A percentile compares a stretch with the other conserved stretches of the same genome.
These are phyloP conservation scores for Halcyon senegalensis DNA, from an alignment of 2,113 vertebrate genomes.

Conservation along the genomic window DNA sequence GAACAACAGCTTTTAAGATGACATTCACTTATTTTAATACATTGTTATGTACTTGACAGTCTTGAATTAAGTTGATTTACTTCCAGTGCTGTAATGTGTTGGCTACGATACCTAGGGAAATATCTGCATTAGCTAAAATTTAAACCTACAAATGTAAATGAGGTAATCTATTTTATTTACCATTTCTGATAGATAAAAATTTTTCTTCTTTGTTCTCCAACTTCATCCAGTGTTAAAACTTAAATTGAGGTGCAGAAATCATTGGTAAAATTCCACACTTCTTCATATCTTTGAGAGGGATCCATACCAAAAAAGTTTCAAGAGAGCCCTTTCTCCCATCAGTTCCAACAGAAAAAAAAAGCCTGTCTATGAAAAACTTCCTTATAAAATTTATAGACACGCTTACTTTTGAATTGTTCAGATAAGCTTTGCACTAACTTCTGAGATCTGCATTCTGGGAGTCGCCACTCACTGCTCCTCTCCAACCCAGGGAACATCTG, in stretches of 20 bases:
- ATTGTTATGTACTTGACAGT: not conserved
- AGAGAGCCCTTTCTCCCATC: not conserved
- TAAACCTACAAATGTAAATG: not conserved
- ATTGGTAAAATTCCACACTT: not conserved
- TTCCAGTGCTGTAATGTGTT: not conserved
- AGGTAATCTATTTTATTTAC: not conserved
- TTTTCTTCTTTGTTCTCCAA: not conserved
- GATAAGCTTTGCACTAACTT: not conserved
- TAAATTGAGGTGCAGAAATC: not conserved
- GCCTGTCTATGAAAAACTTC: not conserved
- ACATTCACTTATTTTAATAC: not conserved
- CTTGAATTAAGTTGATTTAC: not conserved
- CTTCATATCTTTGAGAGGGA: not conserved
- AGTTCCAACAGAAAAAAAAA: not conserved
- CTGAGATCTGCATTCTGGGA: not conserved
- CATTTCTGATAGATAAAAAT: not conserved
- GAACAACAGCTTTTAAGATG: slow-evolving; percentile 4
- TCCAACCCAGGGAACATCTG: not conserved
- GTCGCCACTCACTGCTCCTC: not conserved
- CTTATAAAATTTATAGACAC: not conserved
- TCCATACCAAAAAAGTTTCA: not conserved
- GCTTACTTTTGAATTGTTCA: not conserved
- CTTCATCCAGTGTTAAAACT: not conserved
- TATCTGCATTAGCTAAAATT: not conserved
- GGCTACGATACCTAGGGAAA: not conserved